Percentiles rank a stretch among this genome's conserved stretches.
These are phyloP conservation scores for Metopolophium dirhodum DNA, from an alignment of 1,140 invertebrate genomes.

Conservation along the genomic window DNA sequence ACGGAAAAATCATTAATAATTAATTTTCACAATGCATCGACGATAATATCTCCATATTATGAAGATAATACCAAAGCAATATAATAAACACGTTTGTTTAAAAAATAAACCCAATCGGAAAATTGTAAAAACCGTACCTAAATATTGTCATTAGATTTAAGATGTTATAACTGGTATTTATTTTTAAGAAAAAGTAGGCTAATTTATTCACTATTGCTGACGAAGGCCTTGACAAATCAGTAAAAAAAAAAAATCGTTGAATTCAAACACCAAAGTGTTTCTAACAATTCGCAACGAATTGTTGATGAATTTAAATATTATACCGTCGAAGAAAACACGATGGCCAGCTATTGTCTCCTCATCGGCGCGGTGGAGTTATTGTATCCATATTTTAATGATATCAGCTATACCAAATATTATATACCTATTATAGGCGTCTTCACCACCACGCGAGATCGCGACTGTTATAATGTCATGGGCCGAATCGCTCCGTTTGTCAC, in stretches of 20 bases:
- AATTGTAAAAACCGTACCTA: not conserved
- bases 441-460: not conserved
- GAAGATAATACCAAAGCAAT: not conserved
- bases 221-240: too few relatives aligned
- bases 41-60: too few relatives aligned
- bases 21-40: not conserved
- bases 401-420: too few relatives aligned
- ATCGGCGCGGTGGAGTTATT: not conserved
- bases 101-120: not conserved
- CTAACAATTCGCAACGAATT: not conserved
- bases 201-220: too few relatives aligned
- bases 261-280: not conserved
- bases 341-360: not conserved
- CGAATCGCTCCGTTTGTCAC: not conserved
- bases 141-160: not conserved
- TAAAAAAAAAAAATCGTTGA: not conserved
- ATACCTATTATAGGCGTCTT: too few relatives aligned
- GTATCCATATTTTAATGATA: too few relatives aligned
- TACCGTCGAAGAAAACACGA: too few relatives aligned
- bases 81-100: not conserved
- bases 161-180: too few relatives aligned
- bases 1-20: not conserved
- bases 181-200: too few relatives aligned
- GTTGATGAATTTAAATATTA: not conserved
- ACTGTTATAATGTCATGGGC: not conserved